phyloP scores from a whole-genome alignment of 2,888 invertebrate genomes.

The Hedychridium roseum region DNA sequence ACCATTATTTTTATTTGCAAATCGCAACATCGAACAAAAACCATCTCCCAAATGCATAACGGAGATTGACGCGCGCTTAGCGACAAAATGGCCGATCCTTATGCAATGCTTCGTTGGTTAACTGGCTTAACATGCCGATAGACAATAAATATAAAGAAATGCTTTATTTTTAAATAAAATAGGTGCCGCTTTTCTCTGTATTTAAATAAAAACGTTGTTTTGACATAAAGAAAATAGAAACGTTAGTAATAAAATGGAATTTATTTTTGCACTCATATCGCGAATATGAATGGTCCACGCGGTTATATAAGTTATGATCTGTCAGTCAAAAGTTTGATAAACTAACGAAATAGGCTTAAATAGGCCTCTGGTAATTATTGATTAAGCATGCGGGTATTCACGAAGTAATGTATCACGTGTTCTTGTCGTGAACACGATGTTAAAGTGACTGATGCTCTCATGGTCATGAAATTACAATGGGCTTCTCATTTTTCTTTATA shows the following conservation, averaged over 20 bases:
- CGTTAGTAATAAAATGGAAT: not conserved
- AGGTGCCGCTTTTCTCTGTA: not conserved
- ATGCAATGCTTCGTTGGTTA: slow-evolving; percentile 49
- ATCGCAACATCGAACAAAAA: slow-evolving; percentile 19
- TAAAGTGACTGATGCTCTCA: too few species aligned
- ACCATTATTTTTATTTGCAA: slow-evolving; percentile 24
- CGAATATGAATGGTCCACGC: too few species aligned
- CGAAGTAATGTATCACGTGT: too few species aligned
- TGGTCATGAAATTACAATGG: too few species aligned
- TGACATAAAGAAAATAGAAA: not conserved
- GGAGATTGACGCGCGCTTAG: slow-evolving; percentile 23
- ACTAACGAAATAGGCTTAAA: too few species aligned
- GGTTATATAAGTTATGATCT: too few species aligned
- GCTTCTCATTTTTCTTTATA: too few species aligned
- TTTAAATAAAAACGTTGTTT: not conserved
- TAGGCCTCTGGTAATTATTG: too few species aligned
- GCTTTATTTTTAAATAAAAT: not conserved
- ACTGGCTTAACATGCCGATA: slow-evolving; percentile 27
- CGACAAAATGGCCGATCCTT: slow-evolving; percentile 59
- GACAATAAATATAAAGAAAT: not conserved
- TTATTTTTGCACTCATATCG: not conserved
- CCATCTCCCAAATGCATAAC: slow-evolving; percentile 9
- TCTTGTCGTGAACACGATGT: too few species aligned
- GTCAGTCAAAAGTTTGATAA: too few species aligned
- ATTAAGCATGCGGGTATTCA: too few species aligned